Evolutionary conservation across 2,113 vertebrate species (phyloP), one percentile per base, ranked within the genome.

Genomic region (Myotis brandtii): DNA sequence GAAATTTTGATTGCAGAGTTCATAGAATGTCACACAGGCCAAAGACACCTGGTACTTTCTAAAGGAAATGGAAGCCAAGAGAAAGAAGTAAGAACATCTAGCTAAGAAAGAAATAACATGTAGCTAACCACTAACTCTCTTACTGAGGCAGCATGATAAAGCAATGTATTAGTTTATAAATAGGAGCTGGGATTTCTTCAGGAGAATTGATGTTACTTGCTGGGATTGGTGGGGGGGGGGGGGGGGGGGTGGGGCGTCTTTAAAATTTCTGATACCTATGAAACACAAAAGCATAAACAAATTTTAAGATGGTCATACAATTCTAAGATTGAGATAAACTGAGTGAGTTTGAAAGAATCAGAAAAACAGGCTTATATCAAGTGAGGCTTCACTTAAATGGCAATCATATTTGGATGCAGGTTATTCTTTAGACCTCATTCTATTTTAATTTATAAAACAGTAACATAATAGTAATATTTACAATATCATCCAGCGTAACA

Each of bases 261-360:
- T 77, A 86, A 92, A 37, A 69, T 83, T 95, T 93, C 52, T 82
- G 77, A 93, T 5, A 81, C 9, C 34, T 77, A 52, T n/a, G 72
- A 76, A 94, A 70, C 14, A 91, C 16, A 32, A 90, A 86, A 87
- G 32, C 56, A 73, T 64, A 37, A 93, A 46, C 32, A 87, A 16
- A 48, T 67, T 86, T 83, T 77, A 92, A 89, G 84, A 48, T 43
- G 16, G 32, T 72, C 50, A 87, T 56, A 32, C 52, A 18, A 91
- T 69, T 96, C 56, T 66, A 94, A 91, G 77, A 75, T 32, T 37
- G 9, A 50, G 32, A 73, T 75, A 75, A 93, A 4, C n/a, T 67
- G 50, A 91, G 20, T 16, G 30, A 90, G 21, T 87, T 85, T 76
- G 66, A 88, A 96, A 95, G 23, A 77, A 81, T 6, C 12, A 72